These are phyloP conservation scores for Aplidium turbinatum DNA, from an alignment of 23 tunicate species.

Conservation along the genomic window DNA sequence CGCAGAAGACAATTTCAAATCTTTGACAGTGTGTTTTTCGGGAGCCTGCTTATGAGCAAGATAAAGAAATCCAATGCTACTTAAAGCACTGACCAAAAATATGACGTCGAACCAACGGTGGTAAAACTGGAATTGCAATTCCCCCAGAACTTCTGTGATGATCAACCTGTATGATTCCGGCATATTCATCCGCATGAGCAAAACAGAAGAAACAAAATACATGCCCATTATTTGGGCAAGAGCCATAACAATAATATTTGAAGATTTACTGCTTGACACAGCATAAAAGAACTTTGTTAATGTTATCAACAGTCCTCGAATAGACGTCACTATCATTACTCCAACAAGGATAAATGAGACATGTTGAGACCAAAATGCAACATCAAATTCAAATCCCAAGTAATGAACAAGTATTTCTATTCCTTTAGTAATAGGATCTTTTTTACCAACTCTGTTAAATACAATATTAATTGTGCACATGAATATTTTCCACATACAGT, in stretches of 20 bases:
- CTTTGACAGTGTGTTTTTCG: conserved; percentile 90
- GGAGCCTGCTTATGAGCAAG: conserved; percentile 99
- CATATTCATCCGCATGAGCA: conserved; percentile 98
- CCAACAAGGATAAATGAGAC: conserved; percentile 95
- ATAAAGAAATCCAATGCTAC: conserved; percentile 90
- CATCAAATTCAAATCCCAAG: conserved; percentile 86
- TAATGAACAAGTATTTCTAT: conserved; percentile 84
- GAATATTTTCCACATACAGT: conserved; percentile 95
- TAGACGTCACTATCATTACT: conserved; percentile 94
- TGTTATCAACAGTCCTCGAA: conserved; percentile 86
- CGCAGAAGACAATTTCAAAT: conserved; percentile 55
- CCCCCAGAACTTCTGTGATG: conserved; percentile 92
- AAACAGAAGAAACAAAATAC: conserved; percentile 96
- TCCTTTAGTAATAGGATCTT: conserved; percentile 91
- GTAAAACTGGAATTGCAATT: conserved; percentile 93
- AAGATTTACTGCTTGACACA: conserved; percentile 93
- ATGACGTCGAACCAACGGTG: conserved; percentile 99
- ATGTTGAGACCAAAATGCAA: conserved; percentile 86
- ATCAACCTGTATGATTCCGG: conserved; percentile 90
- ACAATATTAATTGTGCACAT: conserved; percentile 99
- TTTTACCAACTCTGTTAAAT: conserved; percentile 95
- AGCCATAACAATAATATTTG: conserved; percentile 93
- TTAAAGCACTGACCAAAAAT: conserved; percentile 88
- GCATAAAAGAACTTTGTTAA: conserved; percentile 98
- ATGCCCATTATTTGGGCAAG: conserved; percentile 98